Percentiles rank a stretch among this genome's conserved stretches.
phyloP scores from a whole-genome alignment of 2,797 vertebrate species.

The Tolypeutes matacus region DNA sequence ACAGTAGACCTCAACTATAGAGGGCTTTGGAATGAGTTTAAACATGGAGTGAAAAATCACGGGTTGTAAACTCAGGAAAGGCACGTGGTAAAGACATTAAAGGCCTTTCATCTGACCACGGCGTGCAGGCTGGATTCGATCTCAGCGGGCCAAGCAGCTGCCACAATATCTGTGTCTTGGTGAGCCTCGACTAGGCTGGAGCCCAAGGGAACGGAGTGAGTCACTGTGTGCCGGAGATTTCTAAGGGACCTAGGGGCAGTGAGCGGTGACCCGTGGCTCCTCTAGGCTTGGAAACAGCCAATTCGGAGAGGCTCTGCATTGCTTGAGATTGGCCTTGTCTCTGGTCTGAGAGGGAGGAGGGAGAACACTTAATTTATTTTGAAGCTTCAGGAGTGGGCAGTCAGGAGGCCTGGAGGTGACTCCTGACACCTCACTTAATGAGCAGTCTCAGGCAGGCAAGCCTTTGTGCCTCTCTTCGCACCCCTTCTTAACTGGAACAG shows the following conservation, averaged over 20 bases:
- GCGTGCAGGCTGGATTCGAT: background rate
- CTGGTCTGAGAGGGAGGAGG: background rate
- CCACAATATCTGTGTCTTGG: background rate
- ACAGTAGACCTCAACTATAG: background rate
- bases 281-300: background rate
- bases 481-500: background rate
- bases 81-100: background rate
- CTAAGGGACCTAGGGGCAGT: background rate
- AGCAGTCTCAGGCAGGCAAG: background rate
- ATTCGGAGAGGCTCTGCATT: background rate
- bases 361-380: conserved; percentile 24
- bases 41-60: background rate
- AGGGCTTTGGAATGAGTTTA: background rate
- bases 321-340: background rate
- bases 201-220: background rate
- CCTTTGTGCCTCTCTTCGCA: conserved; percentile 9
- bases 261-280: background rate
- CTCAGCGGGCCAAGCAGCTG: background rate
- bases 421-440: background rate
- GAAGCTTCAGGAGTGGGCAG: background rate
- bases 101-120: background rate
- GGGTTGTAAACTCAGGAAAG: background rate
- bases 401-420: background rate
- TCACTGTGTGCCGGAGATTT: background rate
- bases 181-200: background rate